Conservation (phyloP, 2,797 vertebrate genomes). For the Halcyon chelicuti region DNA sequence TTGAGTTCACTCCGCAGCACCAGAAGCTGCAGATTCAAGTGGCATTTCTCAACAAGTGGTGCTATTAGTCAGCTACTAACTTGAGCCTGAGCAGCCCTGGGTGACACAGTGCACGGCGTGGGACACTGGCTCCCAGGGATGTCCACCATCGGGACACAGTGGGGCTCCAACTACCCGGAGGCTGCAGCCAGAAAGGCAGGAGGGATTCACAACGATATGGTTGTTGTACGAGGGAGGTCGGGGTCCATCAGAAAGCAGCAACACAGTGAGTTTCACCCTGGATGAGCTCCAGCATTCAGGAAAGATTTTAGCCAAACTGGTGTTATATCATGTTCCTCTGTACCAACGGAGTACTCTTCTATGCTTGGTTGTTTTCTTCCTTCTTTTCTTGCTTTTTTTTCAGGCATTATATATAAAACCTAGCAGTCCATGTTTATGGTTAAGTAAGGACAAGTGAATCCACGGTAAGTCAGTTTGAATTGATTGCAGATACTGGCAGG, state of each 20-base stretch:
- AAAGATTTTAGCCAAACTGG: neutral
- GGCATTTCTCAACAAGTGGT: neutral
- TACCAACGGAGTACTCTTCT: neutral
- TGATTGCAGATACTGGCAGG: neutral
- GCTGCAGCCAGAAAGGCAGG: neutral
- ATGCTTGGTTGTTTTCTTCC: neutral
- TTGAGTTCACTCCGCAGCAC: neutral
- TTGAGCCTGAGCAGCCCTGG: neutral
- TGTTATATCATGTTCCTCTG: neutral
- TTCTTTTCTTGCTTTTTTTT: neutral
- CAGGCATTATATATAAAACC: neutral
- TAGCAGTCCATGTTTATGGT: neutral
- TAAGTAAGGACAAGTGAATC: neutral
- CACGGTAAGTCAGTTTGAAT: fast-evolving
- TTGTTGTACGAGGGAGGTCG: neutral
- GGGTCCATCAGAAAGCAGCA: neutral
- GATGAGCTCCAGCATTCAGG: neutral
- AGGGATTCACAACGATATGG: fast-evolving
- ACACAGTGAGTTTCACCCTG: neutral
- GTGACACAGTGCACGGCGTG: fast-evolving
- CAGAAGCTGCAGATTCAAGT: slow-evolving; percentile 2
- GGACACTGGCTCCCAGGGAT: neutral
- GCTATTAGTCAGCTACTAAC: neutral
- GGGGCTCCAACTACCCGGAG: neutral
- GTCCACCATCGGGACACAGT: neutral